Evolutionary conservation across 2,113 vertebrate genomes (phyloP).

Genomic region (Sphyrna mokarran): DNA sequence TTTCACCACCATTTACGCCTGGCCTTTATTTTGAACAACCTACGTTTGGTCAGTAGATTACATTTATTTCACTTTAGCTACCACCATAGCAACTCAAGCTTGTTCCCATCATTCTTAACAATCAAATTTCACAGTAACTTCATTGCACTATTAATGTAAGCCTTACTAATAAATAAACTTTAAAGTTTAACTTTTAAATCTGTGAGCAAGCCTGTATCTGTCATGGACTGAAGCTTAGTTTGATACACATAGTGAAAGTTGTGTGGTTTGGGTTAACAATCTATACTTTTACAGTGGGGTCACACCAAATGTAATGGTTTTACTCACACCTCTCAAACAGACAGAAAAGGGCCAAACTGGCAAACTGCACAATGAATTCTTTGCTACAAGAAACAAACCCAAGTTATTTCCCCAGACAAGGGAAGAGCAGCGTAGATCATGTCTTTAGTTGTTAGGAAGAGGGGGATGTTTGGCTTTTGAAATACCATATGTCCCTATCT

Average conservation of each 20-base stretch:
- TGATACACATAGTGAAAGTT: background rate
- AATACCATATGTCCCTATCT: too few relatives aligned
- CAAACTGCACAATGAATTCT: background rate
- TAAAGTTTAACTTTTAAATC: background rate
- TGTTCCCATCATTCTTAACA: background rate
- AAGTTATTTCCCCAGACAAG: background rate
- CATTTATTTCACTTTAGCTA: background rate
- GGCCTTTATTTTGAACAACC: background rate
- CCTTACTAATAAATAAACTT: too few relatives aligned
- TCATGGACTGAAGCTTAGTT: background rate
- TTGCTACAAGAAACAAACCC: background rate
- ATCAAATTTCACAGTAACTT: too few relatives aligned
- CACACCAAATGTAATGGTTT: background rate
- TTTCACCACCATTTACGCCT: background rate
- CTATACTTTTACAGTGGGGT: background rate
- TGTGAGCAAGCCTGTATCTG: background rate
- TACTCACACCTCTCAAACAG: background rate
- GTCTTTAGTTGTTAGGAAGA: too few relatives aligned
- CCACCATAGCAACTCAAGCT: background rate
- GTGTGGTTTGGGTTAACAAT: background rate
- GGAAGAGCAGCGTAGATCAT: background rate
- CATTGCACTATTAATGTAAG: too few relatives aligned
- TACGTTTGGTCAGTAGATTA: background rate
- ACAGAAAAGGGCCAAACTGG: background rate
- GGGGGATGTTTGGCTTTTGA: too few relatives aligned